A percentile compares a stretch with the other conserved stretches of the same genome.
phyloP scores from a whole-genome alignment of 1,140 invertebrate species.

The Zaprionus taronus region DNA sequence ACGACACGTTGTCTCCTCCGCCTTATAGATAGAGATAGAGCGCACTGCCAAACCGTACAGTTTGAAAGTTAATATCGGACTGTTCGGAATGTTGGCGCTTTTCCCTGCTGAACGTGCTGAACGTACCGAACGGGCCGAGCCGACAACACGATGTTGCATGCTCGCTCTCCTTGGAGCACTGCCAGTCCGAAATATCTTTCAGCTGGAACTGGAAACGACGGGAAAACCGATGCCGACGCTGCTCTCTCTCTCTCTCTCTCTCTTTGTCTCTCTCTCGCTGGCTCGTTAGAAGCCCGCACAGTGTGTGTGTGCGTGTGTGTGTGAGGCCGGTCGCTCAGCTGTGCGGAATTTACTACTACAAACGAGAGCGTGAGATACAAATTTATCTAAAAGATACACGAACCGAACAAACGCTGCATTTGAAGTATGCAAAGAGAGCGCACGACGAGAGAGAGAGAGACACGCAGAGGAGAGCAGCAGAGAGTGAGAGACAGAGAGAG shows the following conservation, averaged over 20 bases:
- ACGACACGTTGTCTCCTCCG: slow-evolving; percentile 65
- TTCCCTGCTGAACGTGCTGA: slow-evolving; percentile 36
- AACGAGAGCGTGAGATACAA: slow-evolving; percentile 49
- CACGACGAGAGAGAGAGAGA: not conserved
- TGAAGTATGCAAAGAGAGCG: slow-evolving; percentile 47
- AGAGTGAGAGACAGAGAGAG: not conserved
- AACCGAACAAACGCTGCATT: slow-evolving; percentile 38
- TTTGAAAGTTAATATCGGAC: slow-evolving; percentile 77
- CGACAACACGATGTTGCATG: slow-evolving; percentile 40
- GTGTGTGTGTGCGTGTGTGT: slow-evolving; percentile 4
- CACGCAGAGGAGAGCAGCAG: not conserved
- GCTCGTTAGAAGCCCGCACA: slow-evolving; percentile 53
- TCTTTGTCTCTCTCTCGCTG: not conserved
- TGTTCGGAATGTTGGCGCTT: slow-evolving; percentile 56
- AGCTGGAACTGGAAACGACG: slow-evolving; percentile 37
- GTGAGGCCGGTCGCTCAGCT: slow-evolving; percentile 61
- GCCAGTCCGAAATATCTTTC: slow-evolving; percentile 50
- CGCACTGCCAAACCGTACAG: slow-evolving; percentile 75
- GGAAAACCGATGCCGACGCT: not conserved
- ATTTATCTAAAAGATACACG: slow-evolving; percentile 72
- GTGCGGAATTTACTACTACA: slow-evolving; percentile 72
- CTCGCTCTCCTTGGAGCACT: slow-evolving; percentile 48
- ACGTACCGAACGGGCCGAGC: not conserved
- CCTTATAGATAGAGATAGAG: slow-evolving; percentile 20
- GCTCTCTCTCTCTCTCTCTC: not conserved